Evolutionary conservation across 2,797 vertebrate species (phyloP).

Genomic region (Lutjanus campechanus): DNA sequence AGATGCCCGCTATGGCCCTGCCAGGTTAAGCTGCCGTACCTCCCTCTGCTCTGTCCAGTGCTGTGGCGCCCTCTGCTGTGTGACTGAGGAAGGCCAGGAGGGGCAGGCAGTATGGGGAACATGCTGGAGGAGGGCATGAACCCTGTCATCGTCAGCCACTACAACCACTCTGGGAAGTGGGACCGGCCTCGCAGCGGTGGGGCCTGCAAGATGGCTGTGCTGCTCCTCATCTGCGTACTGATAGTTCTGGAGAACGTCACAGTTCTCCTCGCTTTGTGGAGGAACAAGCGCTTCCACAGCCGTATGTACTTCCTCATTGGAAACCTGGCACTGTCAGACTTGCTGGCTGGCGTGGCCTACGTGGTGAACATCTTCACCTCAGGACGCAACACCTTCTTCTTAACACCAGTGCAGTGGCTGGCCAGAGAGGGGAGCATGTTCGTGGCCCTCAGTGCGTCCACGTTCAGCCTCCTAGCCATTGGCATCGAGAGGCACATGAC

Average conservation of each 20-base stretch:
- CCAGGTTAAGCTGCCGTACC: slow-evolving; percentile 40
- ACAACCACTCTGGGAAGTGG: slow-evolving; percentile 87
- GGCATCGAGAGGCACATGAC: slow-evolving; percentile 89
- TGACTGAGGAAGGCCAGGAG: slow-evolving; percentile 61
- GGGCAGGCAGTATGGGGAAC: slow-evolving; percentile 71
- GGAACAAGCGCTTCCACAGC: slow-evolving; percentile 88
- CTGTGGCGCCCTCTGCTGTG: slow-evolving; percentile 83
- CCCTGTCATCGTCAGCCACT: slow-evolving; percentile 78
- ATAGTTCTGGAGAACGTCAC: slow-evolving; percentile 87
- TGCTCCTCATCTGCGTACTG: slow-evolving; percentile 84
- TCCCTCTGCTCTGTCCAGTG: slow-evolving; percentile 54
- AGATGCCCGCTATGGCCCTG: slow-evolving; percentile 52
- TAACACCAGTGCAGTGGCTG: slow-evolving; percentile 85
- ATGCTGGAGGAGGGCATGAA: slow-evolving; percentile 81
- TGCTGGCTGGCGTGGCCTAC: slow-evolving; percentile 87
- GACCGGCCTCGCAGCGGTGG: slow-evolving; percentile 65
- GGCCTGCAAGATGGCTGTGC: slow-evolving; percentile 76
- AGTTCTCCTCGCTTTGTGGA: slow-evolving; percentile 85
- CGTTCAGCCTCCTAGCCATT: slow-evolving; percentile 88
- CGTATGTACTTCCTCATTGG: slow-evolving; percentile 89
- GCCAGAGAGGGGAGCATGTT: slow-evolving; percentile 88
- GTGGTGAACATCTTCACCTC: slow-evolving; percentile 88
- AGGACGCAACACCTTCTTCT: slow-evolving; percentile 81
- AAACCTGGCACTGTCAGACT: slow-evolving; percentile 87
- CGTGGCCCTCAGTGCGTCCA: slow-evolving; percentile 87